Evolutionary conservation across 2,888 invertebrate species (phyloP).

Genomic region (Chromoteleia sp.): DNA sequence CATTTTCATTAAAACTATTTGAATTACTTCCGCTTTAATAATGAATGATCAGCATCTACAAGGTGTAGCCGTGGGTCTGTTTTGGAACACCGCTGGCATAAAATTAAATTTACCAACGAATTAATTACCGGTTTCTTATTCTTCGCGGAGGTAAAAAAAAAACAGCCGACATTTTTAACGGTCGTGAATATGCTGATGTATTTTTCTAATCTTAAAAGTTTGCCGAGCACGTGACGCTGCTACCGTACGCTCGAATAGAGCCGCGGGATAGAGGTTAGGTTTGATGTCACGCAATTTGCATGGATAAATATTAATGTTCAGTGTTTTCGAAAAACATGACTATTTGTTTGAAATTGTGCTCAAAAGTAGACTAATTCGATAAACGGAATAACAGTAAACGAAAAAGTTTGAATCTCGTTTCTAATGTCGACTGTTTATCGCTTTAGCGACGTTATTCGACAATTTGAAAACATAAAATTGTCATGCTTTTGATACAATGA

Average conservation of each 20-base stretch:
- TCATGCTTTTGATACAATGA: conserved; percentile 19
- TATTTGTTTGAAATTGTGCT: conserved; percentile 9
- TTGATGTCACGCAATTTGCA: conserved; percentile 40
- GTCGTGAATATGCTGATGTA: conserved; percentile 6
- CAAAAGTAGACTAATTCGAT: conserved; percentile 13
- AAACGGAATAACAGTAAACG: conserved; percentile 16
- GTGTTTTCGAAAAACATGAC: conserved; percentile 36
- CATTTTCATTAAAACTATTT: conserved; percentile 49
- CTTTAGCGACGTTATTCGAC: conserved; percentile 7
- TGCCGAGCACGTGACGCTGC: conserved; percentile 22
- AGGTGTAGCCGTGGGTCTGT: not conserved
- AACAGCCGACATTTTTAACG: not conserved
- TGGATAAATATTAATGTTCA: conserved; percentile 51
- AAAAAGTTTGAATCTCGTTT: conserved; percentile 6
- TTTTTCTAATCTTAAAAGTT: conserved; percentile 45
- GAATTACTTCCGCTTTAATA: conserved; percentile 43
- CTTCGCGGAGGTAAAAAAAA: not conserved
- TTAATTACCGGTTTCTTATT: conserved; percentile 10
- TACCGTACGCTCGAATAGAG: conserved; percentile 20
- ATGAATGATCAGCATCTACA: conserved; percentile 34
- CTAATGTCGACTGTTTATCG: conserved; percentile 1
- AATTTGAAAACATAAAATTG: conserved; percentile 16
- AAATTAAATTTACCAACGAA: not conserved
- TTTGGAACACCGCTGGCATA: not conserved
- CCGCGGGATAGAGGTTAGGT: conserved; percentile 30